A percentile compares a stretch with the other conserved stretches of the same genome.
These are phyloP conservation scores for Centropyge bicolor DNA, from an alignment of 2,797 vertebrate genomes.

Conservation along the genomic window DNA sequence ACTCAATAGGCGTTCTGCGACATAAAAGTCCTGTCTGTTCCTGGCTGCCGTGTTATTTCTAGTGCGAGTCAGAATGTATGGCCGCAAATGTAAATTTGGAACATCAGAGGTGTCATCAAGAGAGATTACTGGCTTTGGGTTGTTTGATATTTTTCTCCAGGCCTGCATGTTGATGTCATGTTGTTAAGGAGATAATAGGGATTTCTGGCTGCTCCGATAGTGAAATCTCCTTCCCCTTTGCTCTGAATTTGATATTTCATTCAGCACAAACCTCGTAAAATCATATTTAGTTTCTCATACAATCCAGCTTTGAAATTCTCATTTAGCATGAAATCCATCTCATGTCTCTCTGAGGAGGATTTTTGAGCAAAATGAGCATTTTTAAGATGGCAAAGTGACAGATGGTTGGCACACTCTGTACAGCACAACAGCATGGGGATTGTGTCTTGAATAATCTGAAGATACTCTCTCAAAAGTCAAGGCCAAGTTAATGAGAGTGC, in stretches of 20 bases:
- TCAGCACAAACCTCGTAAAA: constrained; percentile 11
- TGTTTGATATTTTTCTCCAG: constrained; percentile 13
- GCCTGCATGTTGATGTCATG: constrained; percentile 25
- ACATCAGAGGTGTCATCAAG: constrained; percentile 12
- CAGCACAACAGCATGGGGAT: neutral
- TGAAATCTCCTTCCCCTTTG: constrained; percentile 4
- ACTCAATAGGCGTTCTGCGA: constrained; percentile 27
- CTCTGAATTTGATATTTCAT: constrained; percentile 31
- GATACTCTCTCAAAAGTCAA: no score
- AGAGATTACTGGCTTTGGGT: constrained; percentile 28
- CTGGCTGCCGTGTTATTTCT: constrained; percentile 16
- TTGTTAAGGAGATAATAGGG: constrained; percentile 31
- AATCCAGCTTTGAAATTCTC: constrained; percentile 40
- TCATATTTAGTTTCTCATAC: constrained; percentile 29
- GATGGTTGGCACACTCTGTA: neutral
- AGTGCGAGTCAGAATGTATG: neutral
- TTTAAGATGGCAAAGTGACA: constrained; percentile 5
- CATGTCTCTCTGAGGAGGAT: constrained; percentile 12
- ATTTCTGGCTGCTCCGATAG: constrained; percentile 18
- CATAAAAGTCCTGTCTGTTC: constrained; percentile 18
- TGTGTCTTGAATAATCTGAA: neutral
- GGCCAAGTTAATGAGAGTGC: no score
- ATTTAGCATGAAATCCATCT: constrained; percentile 35
- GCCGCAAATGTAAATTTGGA: constrained; percentile 26
- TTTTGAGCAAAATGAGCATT: constrained; percentile 2